Evolutionary conservation across 1,140 invertebrate species (phyloP), one percentile per base, ranked within the genome.

Genomic region (Leptestheria dahalacensis): DNA sequence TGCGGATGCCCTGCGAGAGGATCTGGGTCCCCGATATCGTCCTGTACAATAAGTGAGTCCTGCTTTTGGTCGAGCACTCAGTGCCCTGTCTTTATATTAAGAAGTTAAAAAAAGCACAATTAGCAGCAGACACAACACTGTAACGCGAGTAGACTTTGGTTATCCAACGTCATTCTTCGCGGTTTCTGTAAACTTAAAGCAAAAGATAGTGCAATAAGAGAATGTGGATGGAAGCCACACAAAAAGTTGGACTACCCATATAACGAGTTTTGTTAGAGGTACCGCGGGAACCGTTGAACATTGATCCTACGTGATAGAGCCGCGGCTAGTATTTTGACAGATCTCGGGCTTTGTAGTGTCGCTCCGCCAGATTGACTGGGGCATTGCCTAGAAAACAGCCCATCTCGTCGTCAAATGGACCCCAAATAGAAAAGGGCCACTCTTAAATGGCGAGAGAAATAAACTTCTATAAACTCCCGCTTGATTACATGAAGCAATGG

Each of bases 11-110:
- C 3, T 78, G 75, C 61, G 70, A 71, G n/a, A 71, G 69, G 57
- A 70, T 80, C 29, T 80, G 78, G 78, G 68, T 76, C 18, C 78
- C 77, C 0, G 78, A 79, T 61, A 78, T 80, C 62, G 76, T 80
- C 6, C 68, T 79, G 0, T 80, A 79, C 64, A 80, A 79, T 66
- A 79, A 73, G 77, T 78, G 68, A 68, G 67, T 62, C 46, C 10
- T 15, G 18, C 23, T 6, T 59, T 51, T 18, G 10, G 21, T 20
- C 33, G 9, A 15, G n/a, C 48, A 50, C 11, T 10, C 18, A 15
- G 33, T 9, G 15, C 6, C 6, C 15, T 9, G 6, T 9, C 15
- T 41, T 41, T 41, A 6, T 9, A 41, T 41, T 41, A 15, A 6
- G 33, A 15, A 15, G 33, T 41, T 41, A 41, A 9, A 41, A 41